A percentile compares a stretch with the other conserved stretches of the same genome.
Conservation (phyloP, 2,797 vertebrate genomes). For the Tiaroga cobitis region DNA sequence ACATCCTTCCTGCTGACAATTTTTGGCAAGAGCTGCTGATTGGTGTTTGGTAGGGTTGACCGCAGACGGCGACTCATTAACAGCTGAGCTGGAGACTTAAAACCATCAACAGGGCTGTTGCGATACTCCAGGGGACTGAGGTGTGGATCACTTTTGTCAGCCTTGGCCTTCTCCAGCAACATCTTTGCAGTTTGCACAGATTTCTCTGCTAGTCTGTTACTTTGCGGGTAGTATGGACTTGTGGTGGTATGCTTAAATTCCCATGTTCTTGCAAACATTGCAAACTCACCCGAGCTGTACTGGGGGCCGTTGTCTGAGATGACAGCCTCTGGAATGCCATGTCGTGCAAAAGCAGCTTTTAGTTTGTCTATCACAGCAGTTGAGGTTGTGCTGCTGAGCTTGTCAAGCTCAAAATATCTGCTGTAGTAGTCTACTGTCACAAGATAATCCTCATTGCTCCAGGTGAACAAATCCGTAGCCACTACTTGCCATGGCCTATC, state of each 20-base stretch:
- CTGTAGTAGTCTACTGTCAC: not conserved
- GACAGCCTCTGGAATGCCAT: not conserved
- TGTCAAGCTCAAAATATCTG: not conserved
- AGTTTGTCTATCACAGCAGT: not conserved
- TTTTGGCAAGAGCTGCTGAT: conserved; percentile 20
- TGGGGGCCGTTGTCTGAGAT: conserved; percentile 4
- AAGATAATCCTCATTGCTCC: not conserved
- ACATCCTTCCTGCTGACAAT: not conserved
- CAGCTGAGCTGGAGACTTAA: conserved; percentile 15
- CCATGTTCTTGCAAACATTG: not conserved
- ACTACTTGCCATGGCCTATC: not conserved
- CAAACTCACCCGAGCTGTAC: not conserved
- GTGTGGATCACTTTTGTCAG: not conserved
- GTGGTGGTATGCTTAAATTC: conserved; percentile 1
- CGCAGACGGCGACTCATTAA: conserved; percentile 11
- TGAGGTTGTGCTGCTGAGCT: not conserved
- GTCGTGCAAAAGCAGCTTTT: not conserved
- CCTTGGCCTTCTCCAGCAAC: not conserved
- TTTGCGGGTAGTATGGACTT: no score
- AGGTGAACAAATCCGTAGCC: not conserved
- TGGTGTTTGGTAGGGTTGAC: conserved; percentile 17
- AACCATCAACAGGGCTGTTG: conserved; percentile 25
- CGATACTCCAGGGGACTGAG: conserved; percentile 20
- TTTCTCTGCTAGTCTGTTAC: not conserved
- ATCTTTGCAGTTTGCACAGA: conserved; percentile 24